These are phyloP conservation scores for Apodemia mormo DNA, from an alignment of 2,888 invertebrate species.

Conservation along the genomic window DNA sequence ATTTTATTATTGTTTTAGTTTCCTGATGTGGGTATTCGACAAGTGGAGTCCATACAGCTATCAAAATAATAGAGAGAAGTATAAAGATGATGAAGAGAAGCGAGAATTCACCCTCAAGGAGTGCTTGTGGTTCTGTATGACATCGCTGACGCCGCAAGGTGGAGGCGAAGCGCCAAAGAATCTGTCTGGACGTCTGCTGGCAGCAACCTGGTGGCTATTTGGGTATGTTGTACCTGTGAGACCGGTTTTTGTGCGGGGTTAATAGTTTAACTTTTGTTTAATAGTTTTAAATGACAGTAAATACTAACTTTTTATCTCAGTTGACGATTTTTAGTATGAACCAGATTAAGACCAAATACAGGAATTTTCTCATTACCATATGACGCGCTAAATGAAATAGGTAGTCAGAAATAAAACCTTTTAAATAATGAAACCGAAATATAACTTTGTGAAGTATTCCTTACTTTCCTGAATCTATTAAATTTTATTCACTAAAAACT, in stretches of 20 bases:
- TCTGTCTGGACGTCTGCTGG: conserved; percentile 95
- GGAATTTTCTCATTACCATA: too few relatives aligned
- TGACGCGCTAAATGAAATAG: too few relatives aligned
- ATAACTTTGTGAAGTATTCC: too few relatives aligned
- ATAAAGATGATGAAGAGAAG: conserved; percentile 96
- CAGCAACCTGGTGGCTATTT: conserved; percentile 99
- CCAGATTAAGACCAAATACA: too few relatives aligned
- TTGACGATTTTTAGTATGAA: too few relatives aligned
- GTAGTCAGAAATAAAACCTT: too few relatives aligned
- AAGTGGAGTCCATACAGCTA: conserved; percentile 98
- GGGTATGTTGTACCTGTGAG: conserved; percentile 75
- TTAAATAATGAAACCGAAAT: too few relatives aligned
- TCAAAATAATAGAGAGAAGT: conserved; percentile 95
- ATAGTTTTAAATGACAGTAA: too few relatives aligned
- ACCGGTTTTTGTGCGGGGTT: background rate
- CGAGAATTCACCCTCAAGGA: conserved; percentile 97
- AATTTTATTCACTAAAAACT: too few relatives aligned
- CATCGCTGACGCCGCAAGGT: conserved; percentile 96
- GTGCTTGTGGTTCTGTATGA: conserved; percentile 99
- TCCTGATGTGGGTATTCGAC: conserved; percentile 98
- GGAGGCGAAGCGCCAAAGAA: conserved; percentile 98
- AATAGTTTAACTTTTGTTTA: background rate
- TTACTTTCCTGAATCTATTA: too few relatives aligned
- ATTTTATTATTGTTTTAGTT: conserved; percentile 71
- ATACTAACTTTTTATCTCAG: too few relatives aligned